Evolutionary conservation across 2,888 invertebrate species (phyloP), one percentile per base, ranked within the genome.

Genomic region (Melieria omissa): DNA sequence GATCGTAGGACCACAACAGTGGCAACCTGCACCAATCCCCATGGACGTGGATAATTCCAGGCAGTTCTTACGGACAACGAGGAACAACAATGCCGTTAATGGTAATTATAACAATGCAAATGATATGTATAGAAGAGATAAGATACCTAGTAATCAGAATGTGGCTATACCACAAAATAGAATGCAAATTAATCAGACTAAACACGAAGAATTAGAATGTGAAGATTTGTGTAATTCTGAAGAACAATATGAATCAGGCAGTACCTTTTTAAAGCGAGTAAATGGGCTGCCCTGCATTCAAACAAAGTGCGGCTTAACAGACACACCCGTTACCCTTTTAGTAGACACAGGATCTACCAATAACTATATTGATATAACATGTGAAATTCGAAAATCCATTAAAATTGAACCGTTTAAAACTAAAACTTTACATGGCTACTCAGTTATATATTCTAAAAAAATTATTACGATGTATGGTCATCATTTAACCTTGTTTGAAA

Each of bases 221-320:
- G 65, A 16, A 57, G 52, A 45, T 14, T 44, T 65, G 0, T 41
- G 41, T 42, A 67, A 67, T 41, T 46, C 46, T 49, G 67, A 61
- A 44, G 52, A 68, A 49, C 61, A 60, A 60, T 44, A n/a, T 42
- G 47, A 61, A 61, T 8, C 67, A 60, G 67, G 52, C n/a, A 57
- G 65, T 54, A 44, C 9, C 47, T 63, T 63, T 63, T 47, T n/a
- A n/a, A 57, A 29, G 57, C 57, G 57, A 7, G 57, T 6, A 7
- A 57, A 57, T 29, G 57, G 14, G 57, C 14, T 57, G 16, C 57
- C 46, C n/a, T 65, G 65, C 16, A 29, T 57, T 14, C 57, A 57
- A 45, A 57, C 66, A 66, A 55, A 46, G 3, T 66, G 66, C 29
- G 46, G 46, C 10, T 45, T 57, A 57, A 66, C 66, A 41, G 57